Base-by-base conservation (phyloP, 2,797 vertebrate genomes). In the Spinus olivaceus region DNA sequence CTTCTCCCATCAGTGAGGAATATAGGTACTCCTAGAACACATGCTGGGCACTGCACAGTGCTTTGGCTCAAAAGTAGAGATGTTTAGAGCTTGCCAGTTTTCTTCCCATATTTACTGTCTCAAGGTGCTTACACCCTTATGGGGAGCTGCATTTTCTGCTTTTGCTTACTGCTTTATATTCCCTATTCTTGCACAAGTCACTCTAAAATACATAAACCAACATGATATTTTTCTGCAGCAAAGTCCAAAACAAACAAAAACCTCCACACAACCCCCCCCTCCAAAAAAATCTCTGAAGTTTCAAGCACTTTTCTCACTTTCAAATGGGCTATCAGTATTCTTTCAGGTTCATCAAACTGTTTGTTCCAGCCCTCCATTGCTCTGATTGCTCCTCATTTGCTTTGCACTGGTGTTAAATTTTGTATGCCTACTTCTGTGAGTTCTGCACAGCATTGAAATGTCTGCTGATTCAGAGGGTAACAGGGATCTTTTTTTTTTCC, bases 381-480 rank as follows among this genome's bases (percentile, higher is more conserved):
- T 69, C 66, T 81, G 72, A 70, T 84, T 81, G 56, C 70, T 88
- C 69, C 83, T 79, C 13, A 5, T 87, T 59, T 71, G 72, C 61
- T 89, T 91, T 89, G 69, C n/a, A 2, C 57, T 78, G 71, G 47
- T 89, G 91, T 93, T 95, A 89, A 72, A 87, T 95, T 89, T 90
- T 81, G 81, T 92, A 3, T 71, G 57, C 86, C 81, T 87, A 23
- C 59, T 77, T 80, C 83, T 92, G 76, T 83, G 83, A 87, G 84
- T 67, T 73, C 76, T 92, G 91, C 85, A 71, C 76, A 91, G 71
- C 86, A 82, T 65, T 93, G 91, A 85, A 94, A 92, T 87, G 79
- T 72, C 32, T 95, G 93, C 92, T 97, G 95, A 95, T 89, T 96
- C 96, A 94, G 93, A 95, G 91, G 65, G 54, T 78, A 95, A 86